phyloP scores from a whole-genome alignment of 2,113 vertebrate genomes.

The Halcyon senegalensis region DNA sequence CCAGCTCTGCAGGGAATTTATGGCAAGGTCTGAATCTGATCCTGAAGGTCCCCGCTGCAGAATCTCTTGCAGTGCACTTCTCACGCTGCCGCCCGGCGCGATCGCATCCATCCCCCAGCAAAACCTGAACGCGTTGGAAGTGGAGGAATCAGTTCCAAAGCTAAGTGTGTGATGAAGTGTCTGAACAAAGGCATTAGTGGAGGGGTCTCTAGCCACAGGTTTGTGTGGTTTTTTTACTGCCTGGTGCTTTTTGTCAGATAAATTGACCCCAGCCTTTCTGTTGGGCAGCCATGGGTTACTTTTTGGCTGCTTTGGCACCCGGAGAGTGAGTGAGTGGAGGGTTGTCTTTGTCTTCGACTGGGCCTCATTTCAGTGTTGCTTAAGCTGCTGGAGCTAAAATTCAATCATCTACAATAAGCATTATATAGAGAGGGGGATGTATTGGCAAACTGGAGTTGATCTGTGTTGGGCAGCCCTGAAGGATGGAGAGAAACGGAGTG shows the following conservation, averaged over 20 bases:
- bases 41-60: not conserved
- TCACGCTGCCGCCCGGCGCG: not conserved
- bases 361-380: accelerated
- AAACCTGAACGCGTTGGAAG: not conserved
- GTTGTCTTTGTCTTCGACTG: not conserved
- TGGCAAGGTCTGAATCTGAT: not conserved
- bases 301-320: not conserved
- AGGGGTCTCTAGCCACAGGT: not conserved
- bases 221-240: not conserved
- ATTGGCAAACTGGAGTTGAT: accelerated
- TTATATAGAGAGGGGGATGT: accelerated
- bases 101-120: not conserved
- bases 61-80: not conserved
- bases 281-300: not conserved
- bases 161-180: not conserved
- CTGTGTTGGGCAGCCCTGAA: not conserved
- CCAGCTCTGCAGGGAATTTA: not conserved
- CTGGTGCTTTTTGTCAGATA: not conserved
- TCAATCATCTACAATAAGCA: accelerated
- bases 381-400: not conserved
- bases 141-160: not conserved
- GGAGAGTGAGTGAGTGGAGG: not conserved
- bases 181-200: not conserved
- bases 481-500: not conserved
- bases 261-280: not conserved